Evolutionary conservation across 2,113 vertebrate species (phyloP).

Genomic region (Ptilonorhynchus violaceus): DNA sequence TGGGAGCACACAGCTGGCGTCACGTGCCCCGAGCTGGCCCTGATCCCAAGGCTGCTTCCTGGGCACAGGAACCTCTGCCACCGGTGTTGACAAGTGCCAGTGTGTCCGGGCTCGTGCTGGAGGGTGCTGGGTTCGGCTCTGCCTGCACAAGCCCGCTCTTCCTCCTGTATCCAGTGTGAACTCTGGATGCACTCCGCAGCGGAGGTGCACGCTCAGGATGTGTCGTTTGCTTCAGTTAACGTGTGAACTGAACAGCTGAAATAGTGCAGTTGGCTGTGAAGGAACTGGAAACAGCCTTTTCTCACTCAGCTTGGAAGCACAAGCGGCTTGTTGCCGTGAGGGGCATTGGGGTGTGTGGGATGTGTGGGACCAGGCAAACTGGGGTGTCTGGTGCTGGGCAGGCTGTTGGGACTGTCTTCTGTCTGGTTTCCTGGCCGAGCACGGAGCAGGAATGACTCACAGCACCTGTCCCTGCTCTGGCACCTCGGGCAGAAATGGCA

Average conservation of each 20-base stretch:
- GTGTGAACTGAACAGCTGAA: not conserved
- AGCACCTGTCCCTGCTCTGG: not conserved
- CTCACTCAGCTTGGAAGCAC: accelerated
- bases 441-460: accelerated
- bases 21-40: not conserved
- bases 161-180: not conserved
- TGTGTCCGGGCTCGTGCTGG: not conserved
- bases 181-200: not conserved
- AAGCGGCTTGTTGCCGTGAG: accelerated
- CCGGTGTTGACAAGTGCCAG: accelerated
- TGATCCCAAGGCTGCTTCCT: not conserved
- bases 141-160: not conserved
- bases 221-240: not conserved
- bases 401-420: not conserved
- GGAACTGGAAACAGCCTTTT: accelerated
- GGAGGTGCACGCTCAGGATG: accelerated
- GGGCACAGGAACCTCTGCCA: not conserved
- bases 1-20: not conserved
- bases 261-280: accelerated
- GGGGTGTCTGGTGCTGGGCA: not conserved
- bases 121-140: accelerated
- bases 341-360: not conserved
- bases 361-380: not conserved
- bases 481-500: not conserved
- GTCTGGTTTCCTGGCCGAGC: not conserved